Evolutionary conservation across 2,113 vertebrate species (phyloP), one percentile per base, ranked within the genome.

Genomic region (Coreoperca whiteheadi): DNA sequence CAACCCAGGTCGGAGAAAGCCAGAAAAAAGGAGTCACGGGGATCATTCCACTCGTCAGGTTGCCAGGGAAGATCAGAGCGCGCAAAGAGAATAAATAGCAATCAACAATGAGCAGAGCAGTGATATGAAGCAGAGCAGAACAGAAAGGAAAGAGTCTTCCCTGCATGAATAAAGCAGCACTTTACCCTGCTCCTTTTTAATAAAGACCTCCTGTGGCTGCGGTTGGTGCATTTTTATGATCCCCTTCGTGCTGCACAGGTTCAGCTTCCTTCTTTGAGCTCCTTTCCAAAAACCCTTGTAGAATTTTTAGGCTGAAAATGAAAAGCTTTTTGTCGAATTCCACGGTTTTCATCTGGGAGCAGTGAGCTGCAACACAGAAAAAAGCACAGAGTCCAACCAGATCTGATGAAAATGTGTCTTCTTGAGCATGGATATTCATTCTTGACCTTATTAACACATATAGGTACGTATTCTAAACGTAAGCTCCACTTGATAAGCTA

Each of bases 191-290:
- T 83, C 32, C 15, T 48, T 43, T 69, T 77, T 25, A 80, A 54
- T 77, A 46, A 72, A 74, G 43, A 73, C 60, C 79, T 87, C 81
- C 73, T 34, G 64, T 18, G 59, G 50, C 70, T 41, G 23, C 82
- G 37, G 76, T 37, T 12, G 75, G 61, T 32, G 63, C 70, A 76
- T 73, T 73, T 86, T 54, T 50, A 37, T 56, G 16, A 70, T 65
- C 74, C 60, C 51, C 30, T 8, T 23, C 4, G 21, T n/a, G 72
- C 75, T 43, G 48, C 63, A 37, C 30, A 56, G 28, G 48, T 63
- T 25, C 61, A 53, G 43, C 54, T 30, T 32, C 28, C 4, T 12
- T 12, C 34, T 87, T 71, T 82, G 32, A 68, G 54, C 21, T 74
- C 4, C 3, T 50, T 64, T 51, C 39, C 10, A 1, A 37, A 67